phyloP scores from a whole-genome alignment of 2,888 invertebrate species.

The Drosophila basisetae region DNA sequence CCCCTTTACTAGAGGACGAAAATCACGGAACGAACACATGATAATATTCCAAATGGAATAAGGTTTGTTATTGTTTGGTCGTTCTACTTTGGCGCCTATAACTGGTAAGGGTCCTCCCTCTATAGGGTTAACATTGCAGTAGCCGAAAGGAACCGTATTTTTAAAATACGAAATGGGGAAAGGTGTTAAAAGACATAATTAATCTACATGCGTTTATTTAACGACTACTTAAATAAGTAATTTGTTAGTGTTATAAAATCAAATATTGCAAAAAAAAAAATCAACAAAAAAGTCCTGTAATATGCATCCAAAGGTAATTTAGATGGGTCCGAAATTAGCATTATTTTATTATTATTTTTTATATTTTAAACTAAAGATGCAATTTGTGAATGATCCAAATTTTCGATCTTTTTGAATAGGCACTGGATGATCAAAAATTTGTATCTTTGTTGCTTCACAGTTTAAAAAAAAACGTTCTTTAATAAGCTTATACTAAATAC shows the following conservation, averaged over 20 bases:
- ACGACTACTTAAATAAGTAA: not conserved
- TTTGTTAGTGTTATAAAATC: not conserved
- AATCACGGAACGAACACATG: conserved; percentile 35
- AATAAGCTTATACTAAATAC: conserved; percentile 4
- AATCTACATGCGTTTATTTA: not conserved
- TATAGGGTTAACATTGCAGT: conserved; percentile 7
- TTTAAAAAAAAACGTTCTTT: not conserved
- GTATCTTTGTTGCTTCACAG: conserved; percentile 3
- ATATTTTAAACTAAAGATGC: not conserved
- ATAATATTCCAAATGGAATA: conserved; percentile 27
- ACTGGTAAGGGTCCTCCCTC: conserved; percentile 46
- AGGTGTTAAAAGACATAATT: not conserved
- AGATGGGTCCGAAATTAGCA: not conserved
- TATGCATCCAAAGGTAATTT: not conserved
- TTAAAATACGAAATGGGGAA: not conserved
- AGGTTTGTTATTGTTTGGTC: conserved; percentile 66
- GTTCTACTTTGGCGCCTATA: conserved; percentile 41
- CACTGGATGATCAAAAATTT: not conserved
- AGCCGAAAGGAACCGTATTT: conserved; percentile 1
- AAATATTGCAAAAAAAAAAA: not conserved
- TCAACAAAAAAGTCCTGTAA: not conserved
- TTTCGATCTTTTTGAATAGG: not conserved
- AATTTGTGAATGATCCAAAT: not conserved
- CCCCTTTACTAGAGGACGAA: conserved; percentile 33
- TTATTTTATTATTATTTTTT: not conserved